Conservation (phyloP, 2,797 vertebrate species). For the Diglossa cyanea region DNA sequence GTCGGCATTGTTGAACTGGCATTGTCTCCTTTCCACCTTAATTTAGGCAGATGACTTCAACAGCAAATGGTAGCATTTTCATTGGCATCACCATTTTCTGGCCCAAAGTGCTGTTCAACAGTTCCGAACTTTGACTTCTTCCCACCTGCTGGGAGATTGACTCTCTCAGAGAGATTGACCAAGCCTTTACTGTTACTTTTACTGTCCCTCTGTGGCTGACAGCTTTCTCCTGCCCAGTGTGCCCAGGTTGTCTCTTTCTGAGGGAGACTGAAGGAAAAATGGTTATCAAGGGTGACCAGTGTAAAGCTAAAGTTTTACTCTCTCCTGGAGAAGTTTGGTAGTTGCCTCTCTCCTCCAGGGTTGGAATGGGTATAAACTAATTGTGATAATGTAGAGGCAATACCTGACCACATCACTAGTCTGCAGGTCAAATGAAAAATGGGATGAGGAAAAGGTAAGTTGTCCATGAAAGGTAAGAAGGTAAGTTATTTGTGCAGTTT, state of each 20-base stretch:
- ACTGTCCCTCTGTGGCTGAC: not conserved
- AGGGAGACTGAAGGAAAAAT: not conserved
- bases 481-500: not conserved
- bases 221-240: not conserved
- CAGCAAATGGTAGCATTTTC: rapidly evolving
- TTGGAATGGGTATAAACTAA: not conserved
- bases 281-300: not conserved
- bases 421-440: not conserved
- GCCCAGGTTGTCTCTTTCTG: not conserved
- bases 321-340: not conserved
- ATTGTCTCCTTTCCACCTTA: not conserved
- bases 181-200: not conserved
- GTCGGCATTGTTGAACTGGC: not conserved
- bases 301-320: not conserved
- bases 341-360: not conserved
- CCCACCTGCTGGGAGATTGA: not conserved
- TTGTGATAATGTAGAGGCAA: not conserved
- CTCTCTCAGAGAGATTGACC: not conserved
- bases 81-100: not conserved
- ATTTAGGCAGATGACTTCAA: not conserved
- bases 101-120: not conserved
- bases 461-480: not conserved
- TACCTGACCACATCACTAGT: not conserved
- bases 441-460: not conserved
- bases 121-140: rapidly evolving